These are phyloP conservation scores for Boulengeromyrus knoepffleri DNA, from an alignment of 2,113 vertebrate genomes.

Conservation along the genomic window DNA sequence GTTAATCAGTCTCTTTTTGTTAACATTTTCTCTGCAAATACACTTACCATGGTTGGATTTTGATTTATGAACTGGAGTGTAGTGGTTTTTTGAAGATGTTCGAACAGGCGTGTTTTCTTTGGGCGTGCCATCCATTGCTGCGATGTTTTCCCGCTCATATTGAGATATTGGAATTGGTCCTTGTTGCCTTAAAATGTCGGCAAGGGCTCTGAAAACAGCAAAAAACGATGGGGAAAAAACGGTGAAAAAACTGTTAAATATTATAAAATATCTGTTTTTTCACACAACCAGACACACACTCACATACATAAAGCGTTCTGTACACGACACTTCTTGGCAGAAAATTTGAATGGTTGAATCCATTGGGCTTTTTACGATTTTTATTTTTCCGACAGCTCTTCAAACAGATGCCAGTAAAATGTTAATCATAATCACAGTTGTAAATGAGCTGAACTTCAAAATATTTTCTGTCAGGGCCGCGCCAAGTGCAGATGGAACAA, in stretches of 20 bases:
- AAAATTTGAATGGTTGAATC: background rate
- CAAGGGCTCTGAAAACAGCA: constrained; percentile 78
- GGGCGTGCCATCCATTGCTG: constrained; percentile 88
- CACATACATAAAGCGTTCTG: background rate
- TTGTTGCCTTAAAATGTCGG: constrained; percentile 96
- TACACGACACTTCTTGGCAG: background rate
- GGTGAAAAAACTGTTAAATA: background rate
- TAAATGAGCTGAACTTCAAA: constrained; percentile 15
- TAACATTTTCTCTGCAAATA: background rate
- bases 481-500: constrained; percentile 49
- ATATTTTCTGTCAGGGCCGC: constrained; percentile 29
- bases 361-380: background rate
- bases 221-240: background rate
- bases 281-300: background rate
- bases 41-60: constrained; percentile 85
- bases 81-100: constrained; percentile 93
- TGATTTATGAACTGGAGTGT: constrained; percentile 84
- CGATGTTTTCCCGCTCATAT: constrained; percentile 95
- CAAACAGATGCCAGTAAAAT: constrained; percentile 7
- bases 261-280: background rate
- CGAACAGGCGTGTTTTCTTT: constrained; percentile 93
- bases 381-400: background rate
- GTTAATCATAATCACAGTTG: constrained; percentile 16
- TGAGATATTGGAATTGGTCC: constrained; percentile 97
- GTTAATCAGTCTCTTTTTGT: background rate